These are phyloP conservation scores for Brachionus rotundiformis DNA, from an alignment of 1,140 invertebrate genomes.

Conservation along the genomic window DNA sequence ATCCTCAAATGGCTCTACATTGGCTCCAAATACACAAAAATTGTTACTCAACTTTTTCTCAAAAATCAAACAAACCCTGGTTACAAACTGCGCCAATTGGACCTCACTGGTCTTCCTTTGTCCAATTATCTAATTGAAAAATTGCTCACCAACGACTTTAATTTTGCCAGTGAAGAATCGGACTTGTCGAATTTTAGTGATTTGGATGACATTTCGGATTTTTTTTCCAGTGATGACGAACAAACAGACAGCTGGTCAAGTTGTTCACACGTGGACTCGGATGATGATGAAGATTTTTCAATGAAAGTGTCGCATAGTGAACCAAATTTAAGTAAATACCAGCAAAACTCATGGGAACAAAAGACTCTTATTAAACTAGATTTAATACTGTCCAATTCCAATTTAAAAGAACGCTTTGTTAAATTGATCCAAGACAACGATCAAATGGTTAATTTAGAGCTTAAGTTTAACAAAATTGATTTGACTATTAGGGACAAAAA, in stretches of 20 bases:
- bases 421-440: background rate
- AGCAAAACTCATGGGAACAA: background rate
- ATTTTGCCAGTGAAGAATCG: background rate
- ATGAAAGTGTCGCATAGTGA: background rate
- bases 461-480: constrained; percentile 5
- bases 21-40: constrained; percentile 20
- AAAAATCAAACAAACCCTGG: background rate
- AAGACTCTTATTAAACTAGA: background rate
- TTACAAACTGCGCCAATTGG: background rate
- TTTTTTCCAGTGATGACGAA: background rate
- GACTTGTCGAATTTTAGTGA: background rate
- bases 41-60: background rate
- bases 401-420: background rate
- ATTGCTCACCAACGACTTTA: background rate
- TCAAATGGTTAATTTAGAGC: background rate
- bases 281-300: background rate
- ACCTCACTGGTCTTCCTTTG: background rate
- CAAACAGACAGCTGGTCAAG: background rate
- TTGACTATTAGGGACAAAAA: background rate
- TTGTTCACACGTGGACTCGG: background rate
- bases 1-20: constrained; percentile 32
- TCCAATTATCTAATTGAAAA: background rate
- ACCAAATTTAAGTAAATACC: background rate
- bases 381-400: background rate
- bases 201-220: background rate